Evolutionary conservation across 2,888 invertebrate genomes (phyloP).

Genomic region (Papilio elwesi): DNA sequence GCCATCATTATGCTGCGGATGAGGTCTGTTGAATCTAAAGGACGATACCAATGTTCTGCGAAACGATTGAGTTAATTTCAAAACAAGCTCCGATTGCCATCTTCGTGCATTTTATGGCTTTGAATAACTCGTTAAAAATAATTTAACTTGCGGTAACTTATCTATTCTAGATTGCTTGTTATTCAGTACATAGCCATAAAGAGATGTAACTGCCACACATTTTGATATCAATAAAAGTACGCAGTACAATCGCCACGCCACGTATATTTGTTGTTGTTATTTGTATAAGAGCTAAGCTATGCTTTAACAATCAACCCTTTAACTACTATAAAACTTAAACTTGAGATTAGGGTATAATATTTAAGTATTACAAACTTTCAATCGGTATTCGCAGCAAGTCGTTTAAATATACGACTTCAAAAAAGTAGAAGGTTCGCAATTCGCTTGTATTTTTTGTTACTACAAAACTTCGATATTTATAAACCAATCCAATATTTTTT

Average conservation of each 20-base stretch:
- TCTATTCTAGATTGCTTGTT: background rate
- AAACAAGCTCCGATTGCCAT: conserved; percentile 31
- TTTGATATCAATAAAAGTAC: background rate
- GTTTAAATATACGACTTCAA: no score
- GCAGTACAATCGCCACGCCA: background rate
- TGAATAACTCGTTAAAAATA: conserved; percentile 22
- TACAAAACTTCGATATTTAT: no score
- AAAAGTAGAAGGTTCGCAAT: no score
- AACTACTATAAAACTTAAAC: no score
- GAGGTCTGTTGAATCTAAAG: conserved; percentile 46
- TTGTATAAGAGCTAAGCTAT: background rate
- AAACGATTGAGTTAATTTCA: conserved; percentile 33
- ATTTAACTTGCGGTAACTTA: conserved; percentile 3
- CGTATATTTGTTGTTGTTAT: background rate
- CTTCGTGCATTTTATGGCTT: conserved; percentile 41
- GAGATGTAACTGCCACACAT: background rate
- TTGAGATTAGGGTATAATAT: no score
- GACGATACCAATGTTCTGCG: conserved; percentile 35
- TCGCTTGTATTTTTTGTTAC: no score
- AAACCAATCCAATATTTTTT: no score
- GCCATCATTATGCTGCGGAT: conserved; percentile 47
- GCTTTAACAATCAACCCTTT: no score
- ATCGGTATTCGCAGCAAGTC: no score
- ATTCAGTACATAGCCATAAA: background rate
- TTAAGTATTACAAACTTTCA: no score